Conservation (phyloP, 2,888 invertebrate genomes). For the Globia sparganii region DNA sequence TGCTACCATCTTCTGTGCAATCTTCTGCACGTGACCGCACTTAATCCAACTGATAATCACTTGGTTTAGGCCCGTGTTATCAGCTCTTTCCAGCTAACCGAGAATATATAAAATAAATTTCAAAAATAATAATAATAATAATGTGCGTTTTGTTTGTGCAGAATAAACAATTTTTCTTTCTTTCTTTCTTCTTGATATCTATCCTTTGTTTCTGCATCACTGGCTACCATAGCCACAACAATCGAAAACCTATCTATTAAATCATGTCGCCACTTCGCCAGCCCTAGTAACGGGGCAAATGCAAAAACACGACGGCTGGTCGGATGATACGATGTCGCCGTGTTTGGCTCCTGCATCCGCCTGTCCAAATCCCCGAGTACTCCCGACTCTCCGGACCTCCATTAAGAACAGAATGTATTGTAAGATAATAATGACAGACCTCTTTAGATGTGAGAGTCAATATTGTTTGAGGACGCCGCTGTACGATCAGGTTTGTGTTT, state of each 20-base stretch:
- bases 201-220: slow-evolving; percentile 21
- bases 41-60: no score
- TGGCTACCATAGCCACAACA: slow-evolving; percentile 6
- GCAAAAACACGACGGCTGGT: slow-evolving; percentile 73
- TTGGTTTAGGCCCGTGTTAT: no score
- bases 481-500: slow-evolving; percentile 54
- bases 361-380: slow-evolving; percentile 47
- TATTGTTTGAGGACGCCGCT: slow-evolving; percentile 62
- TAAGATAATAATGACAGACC: slow-evolving; percentile 65
- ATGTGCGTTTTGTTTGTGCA: no score
- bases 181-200: no score
- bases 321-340: slow-evolving; percentile 58
- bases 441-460: slow-evolving; percentile 56
- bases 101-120: no score
- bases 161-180: no score
- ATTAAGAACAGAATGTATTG: slow-evolving; percentile 64
- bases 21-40: no score
- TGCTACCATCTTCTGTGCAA: no score
- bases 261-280: slow-evolving; percentile 65
- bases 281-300: slow-evolving; percentile 71
- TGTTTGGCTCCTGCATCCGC: slow-evolving; percentile 70
- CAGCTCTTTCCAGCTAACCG: no score
- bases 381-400: slow-evolving; percentile 49
- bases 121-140: no score
- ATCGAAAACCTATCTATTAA: slow-evolving; percentile 10